Percentiles rank a stretch among this genome's conserved stretches.
These are phyloP conservation scores for Corythaixoides concolor DNA, from an alignment of 2,113 vertebrate genomes.

Conservation along the genomic window DNA sequence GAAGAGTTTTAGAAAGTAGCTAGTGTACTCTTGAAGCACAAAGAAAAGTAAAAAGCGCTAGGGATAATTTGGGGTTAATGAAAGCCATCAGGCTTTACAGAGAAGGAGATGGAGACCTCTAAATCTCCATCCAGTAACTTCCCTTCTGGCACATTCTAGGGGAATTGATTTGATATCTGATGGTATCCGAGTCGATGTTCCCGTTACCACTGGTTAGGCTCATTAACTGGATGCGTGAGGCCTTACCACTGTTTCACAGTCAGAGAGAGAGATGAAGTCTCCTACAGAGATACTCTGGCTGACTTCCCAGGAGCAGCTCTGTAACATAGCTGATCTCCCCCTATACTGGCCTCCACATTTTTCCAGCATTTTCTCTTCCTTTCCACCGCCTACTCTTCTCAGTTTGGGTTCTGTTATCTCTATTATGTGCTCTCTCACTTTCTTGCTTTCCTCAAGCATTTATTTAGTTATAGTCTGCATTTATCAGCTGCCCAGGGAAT, in stretches of 20 bases:
- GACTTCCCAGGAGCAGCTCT: slow-evolving; percentile 47
- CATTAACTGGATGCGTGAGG: background rate
- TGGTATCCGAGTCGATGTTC: background rate
- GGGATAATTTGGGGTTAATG: background rate
- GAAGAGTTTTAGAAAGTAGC: background rate
- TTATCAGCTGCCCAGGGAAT: background rate
- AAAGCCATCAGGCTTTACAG: background rate
- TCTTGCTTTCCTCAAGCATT: background rate
- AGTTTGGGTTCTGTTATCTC: slow-evolving; percentile 64
- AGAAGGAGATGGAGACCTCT: background rate
- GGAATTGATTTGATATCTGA: background rate
- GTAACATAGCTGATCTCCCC: slow-evolving; percentile 19
- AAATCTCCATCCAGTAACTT: background rate
- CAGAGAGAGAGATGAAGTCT: slow-evolving; percentile 9
- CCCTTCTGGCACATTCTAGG: background rate
- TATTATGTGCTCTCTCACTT: slow-evolving; percentile 44
- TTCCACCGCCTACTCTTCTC: slow-evolving; percentile 45
- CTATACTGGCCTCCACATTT: slow-evolving; percentile 67
- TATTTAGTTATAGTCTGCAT: background rate
- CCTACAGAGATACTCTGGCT: slow-evolving; percentile 46
- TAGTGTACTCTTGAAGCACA: background rate
- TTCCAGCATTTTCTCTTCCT: slow-evolving; percentile 34
- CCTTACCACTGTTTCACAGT: background rate
- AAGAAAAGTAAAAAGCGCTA: background rate
- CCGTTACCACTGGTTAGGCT: background rate